Evolutionary conservation across 2,113 vertebrate species (phyloP), one percentile per base, ranked within the genome.

Genomic region (Hippocampus mohnikei): DNA sequence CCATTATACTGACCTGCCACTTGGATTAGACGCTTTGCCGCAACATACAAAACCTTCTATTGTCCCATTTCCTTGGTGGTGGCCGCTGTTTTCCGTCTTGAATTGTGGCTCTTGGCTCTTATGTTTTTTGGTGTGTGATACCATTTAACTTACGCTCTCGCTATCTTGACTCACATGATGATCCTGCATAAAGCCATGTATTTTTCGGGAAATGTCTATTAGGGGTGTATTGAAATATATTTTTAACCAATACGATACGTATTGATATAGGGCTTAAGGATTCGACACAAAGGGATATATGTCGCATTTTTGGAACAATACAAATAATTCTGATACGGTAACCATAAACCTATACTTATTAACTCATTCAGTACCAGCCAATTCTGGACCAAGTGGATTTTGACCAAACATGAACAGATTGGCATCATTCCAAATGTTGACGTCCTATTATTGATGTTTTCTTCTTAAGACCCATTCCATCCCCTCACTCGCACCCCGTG

Each of bases 21-120:
- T 76, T 76, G 77, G 84, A 90, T 91, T 87, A 88, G 81, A 77
- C 40, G 44, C 75, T 76, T 86, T 85, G 77, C 81, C 71, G 12
- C 69, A 84, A 83, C 68, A 69, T 81, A 87, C 74, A 88, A 82
- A 84, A 85, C 84, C 69, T 80, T 71, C 48, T 67, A 80, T 88
- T 85, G 81, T 85, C 71, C 78, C 65, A 67, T 80, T 81, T 82
- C 10, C 74, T 86, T 48, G 18, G 20, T 77, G 15, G 58, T 75
- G 23, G 29, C 66, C 9, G 11, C 40, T 77, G 67, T 75, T 77
- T 71, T 11, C 78, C 8, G 79, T 77, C 13, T 75, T 65, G 70
- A 71, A 67, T 73, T 70, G 40, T 18, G 67, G 55, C 66, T 62
- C 0, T 20, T 68, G 61, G 65, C 69, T 46, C 12, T 62, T 70